Base-by-base conservation (phyloP, 2,113 vertebrate genomes). In the Origma solitaria region DNA sequence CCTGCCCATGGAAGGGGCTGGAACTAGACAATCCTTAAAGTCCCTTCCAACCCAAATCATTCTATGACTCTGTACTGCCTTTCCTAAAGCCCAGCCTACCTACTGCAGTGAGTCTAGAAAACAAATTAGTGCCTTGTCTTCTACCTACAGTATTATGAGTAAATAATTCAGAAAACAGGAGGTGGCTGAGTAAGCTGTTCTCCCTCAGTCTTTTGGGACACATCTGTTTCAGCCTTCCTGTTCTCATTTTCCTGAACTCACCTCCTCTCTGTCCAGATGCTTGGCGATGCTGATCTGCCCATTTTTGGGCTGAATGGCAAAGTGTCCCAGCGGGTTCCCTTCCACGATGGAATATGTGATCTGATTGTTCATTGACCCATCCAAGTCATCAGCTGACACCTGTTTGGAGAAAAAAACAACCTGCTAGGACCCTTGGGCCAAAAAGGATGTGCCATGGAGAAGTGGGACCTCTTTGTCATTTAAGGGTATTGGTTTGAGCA, bases 261-360 rank as follows among this genome's bases (percentile, higher is more conserved):
- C 99, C 98, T 99, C 98, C 47, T 99, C 99, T 91, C 99, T 97
- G 96, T 99, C 99, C 97, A 99, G 97, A 6, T 96, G 96, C 27
- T 98, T 98, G 78, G 97, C 97, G 27, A 99, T 98, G 23, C 95
- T 97, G 57, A 99, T 98, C 50, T 98, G 98, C 47, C 99, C 99
- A 1, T 95, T 98, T 50, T 98, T 98, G 33, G 98, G 97, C 69
- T 99, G 97, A 37, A 99, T 98, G 31, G 94, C 86, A 38, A 99
- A 99, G 95, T 99, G 99, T 94, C 98, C 98, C 28, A 97, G 93
- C 0, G 97, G 91, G 92, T 99, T 98, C 9, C 99, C 99, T 82
- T 93, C 98, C 76, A 99, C 97, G 0, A 99, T 98, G 73, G 98
- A 98, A 53, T 99, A 99, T 11, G 98, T 98, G 90, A 99, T 97